Conservation (phyloP, 1,140 invertebrate genomes). For the Drosophila nigrodunni region DNA sequence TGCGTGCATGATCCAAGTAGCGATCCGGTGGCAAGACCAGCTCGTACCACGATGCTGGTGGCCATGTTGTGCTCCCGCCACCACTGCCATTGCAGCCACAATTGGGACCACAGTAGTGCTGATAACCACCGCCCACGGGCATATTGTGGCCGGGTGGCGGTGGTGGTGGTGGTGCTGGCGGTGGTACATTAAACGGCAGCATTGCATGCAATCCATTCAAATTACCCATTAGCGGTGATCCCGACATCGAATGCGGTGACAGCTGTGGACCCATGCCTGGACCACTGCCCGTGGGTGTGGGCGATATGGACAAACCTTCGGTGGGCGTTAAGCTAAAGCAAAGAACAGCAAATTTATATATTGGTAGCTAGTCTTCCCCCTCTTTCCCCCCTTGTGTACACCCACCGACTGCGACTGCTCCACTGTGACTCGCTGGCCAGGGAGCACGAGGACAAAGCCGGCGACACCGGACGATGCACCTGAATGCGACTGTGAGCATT, state of each 20-base stretch:
- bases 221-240: slow-evolving; percentile 8
- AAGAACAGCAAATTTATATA: no score
- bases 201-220: slow-evolving; percentile 34
- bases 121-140: slow-evolving; percentile 6
- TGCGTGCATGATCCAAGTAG: slow-evolving; percentile 85
- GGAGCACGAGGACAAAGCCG: slow-evolving; percentile 56
- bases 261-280: slow-evolving; percentile 30
- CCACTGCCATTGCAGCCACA: slow-evolving; percentile 21
- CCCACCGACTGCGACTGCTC: slow-evolving; percentile 60
- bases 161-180: slow-evolving; percentile 7
- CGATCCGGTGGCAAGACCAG: slow-evolving; percentile 85
- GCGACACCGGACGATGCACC: slow-evolving; percentile 44
- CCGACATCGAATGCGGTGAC: slow-evolving; percentile 46
- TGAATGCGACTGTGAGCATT: slow-evolving; percentile 12
- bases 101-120: slow-evolving; percentile 31
- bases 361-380: no score
- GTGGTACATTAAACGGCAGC: slow-evolving; percentile 22
- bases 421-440: slow-evolving; percentile 57
- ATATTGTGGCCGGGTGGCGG: slow-evolving; percentile 12
- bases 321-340: slow-evolving; percentile 15
- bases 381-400: background rate
- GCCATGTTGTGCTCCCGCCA: background rate
- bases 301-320: slow-evolving; percentile 27
- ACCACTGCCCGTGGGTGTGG: background rate
- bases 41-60: slow-evolving; percentile 58